Evolutionary conservation across 2,113 vertebrate genomes (phyloP), one percentile per base, ranked within the genome.

Genomic region (Alaudala cheleensis): DNA sequence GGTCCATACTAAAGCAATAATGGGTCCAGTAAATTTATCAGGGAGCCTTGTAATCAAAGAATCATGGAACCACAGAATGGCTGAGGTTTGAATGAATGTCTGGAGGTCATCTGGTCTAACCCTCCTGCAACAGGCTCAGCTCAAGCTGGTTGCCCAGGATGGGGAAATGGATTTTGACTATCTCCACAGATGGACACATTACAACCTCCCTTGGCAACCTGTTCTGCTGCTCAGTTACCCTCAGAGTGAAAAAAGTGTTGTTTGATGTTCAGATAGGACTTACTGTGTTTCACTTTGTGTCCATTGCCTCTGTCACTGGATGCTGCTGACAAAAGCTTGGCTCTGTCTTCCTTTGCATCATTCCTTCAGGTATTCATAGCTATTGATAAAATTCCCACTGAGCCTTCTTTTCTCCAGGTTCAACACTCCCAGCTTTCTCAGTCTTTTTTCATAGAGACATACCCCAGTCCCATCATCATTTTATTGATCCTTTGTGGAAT

Each of bases 101-200:
- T 44, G 24, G 24, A 83, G 8, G 14, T 45, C 10, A 49, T 24
- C 14, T n/a, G 5, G 29, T 64, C 17, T 66, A 50, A 62, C 3
- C 2, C 3, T 56, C 2, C 10, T 58, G 5, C 22, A 29, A 47
- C 3, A 57, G 6, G 15, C 5, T 71, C 8, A 29, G 26, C 10
- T 60, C 0, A 0, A 47, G 9, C 12, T 45, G 11, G 10, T 28
- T 69, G 17, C 6, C 10, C 20, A 60, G 34, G 29, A 34, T 6
- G 13, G 28, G 10, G 5, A 85, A 44, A 25, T 22, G 8, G 6
- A 10, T 69, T 88, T 67, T 60, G 7, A 45, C 8, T 45, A 26
- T 39, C 9, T 70, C 9, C 16, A 40, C 20, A 24, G 29, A 24
- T 3, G 4, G 10, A 42, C 15, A 17, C 11, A 26, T 23, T 33